Base-by-base conservation (phyloP, 2,113 vertebrate species). In the human region DNA sequence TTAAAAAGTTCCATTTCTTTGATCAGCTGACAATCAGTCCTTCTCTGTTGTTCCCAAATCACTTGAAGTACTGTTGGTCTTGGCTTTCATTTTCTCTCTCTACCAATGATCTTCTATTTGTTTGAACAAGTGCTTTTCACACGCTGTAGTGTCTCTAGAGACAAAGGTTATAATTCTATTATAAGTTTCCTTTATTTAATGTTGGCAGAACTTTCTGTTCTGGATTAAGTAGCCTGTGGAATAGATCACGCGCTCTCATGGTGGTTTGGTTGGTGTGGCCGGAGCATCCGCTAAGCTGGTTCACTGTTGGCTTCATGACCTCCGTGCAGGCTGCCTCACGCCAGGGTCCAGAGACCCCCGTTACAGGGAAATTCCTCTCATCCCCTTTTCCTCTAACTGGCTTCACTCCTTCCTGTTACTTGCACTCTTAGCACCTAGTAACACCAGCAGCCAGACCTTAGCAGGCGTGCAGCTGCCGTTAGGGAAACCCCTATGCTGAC, bases 51-150 rank as follows among this genome's bases (percentile, higher is more conserved):
- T 95, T 98, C 72, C 93, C 98, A 57, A 97, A 88, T 97, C 97
- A 93, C 99, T 99, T 94, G 97, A 98, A 99, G 99, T 99, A 99
- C 99, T 99, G 99, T 99, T 99, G 99, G 99, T 99, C 99, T 99
- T 99, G 99, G 99, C 99, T 99, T 99, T 98, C 99, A 98, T 96
- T 98, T 98, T 99, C 89, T 98, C 75, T 99, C 97, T 99, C 97
- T 98, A 98, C 91, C 96, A 25, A 86, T 98, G 79, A 94, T 98
- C 84, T 99, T 98, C 95, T 87, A 81, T 98, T 66, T 97, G 94
- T 95, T 94, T 97, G 94, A 97, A 91, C 57, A 20, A 76, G 68
- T 70, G 40, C 97, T 96, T 97, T 98, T 97, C 98, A 97, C 94
- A 98, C 94, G 80, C 64, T 98, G 94, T 88, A 93, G 82, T 98